A percentile compares a stretch with the other conserved stretches of the same genome.
Conservation (phyloP, 2,797 vertebrate species). For the Pantherophis alleghaniensis region DNA sequence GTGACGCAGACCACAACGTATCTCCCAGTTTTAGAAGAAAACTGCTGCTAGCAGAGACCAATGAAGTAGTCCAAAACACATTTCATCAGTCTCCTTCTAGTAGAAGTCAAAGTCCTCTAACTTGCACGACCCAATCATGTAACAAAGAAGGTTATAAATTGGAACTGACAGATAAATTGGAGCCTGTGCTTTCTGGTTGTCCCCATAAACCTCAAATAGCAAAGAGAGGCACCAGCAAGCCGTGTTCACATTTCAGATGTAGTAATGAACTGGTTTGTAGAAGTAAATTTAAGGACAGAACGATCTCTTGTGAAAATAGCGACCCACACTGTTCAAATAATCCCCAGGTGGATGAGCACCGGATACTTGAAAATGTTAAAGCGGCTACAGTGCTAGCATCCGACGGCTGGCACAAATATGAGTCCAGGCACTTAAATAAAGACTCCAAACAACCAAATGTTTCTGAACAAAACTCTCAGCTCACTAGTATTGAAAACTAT, state of each 20-base stretch:
- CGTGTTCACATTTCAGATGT: slow-evolving; percentile 64
- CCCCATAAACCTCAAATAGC: slow-evolving; percentile 68
- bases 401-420: slow-evolving; percentile 71
- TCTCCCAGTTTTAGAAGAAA: slow-evolving; percentile 85
- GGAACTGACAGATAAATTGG: slow-evolving; percentile 60
- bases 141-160: slow-evolving; percentile 67
- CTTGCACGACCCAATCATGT: slow-evolving; percentile 56
- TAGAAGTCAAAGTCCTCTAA: slow-evolving; percentile 62
- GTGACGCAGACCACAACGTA: slow-evolving; percentile 68
- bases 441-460: slow-evolving; percentile 63
- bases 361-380: slow-evolving; percentile 80
- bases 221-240: slow-evolving; percentile 69
- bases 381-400: slow-evolving; percentile 62
- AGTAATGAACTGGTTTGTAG: slow-evolving; percentile 76
- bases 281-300: slow-evolving; percentile 72
- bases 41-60: slow-evolving; percentile 76
- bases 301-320: slow-evolving; percentile 54
- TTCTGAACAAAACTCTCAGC: slow-evolving; percentile 70
- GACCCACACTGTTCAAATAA: slow-evolving; percentile 63
- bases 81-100: slow-evolving; percentile 75
- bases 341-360: slow-evolving; percentile 74
- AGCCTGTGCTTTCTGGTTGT: slow-evolving; percentile 57
- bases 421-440: slow-evolving; percentile 68
- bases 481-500: slow-evolving; percentile 75
- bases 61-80: slow-evolving; percentile 82